phyloP scores from a whole-genome alignment of 2,797 vertebrate genomes.

The Sylvia borin region DNA sequence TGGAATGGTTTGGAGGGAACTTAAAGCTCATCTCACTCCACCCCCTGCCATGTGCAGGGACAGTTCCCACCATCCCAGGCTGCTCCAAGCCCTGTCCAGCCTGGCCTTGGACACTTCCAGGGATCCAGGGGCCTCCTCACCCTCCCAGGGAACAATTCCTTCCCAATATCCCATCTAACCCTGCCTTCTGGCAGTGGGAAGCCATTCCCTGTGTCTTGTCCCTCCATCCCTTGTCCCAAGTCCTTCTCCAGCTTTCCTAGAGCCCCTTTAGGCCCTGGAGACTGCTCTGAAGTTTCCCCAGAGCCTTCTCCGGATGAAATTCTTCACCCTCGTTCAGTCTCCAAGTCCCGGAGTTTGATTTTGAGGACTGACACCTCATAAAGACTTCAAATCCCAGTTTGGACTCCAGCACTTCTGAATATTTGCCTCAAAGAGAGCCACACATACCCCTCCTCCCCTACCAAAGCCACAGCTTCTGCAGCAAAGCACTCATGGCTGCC shows the following conservation, averaged over 20 bases:
- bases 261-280: background rate
- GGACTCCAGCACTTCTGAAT: background rate
- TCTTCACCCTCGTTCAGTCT: background rate
- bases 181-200: background rate
- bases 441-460: rapidly evolving
- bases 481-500: background rate
- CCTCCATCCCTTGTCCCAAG: background rate
- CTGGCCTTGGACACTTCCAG: background rate
- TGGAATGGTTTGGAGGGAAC: background rate
- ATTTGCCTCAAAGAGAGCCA: background rate
- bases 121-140: background rate
- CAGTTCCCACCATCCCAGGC: rapidly evolving
- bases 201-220: background rate
- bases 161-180: rapidly evolving
- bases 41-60: background rate
- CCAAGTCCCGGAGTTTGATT: background rate
- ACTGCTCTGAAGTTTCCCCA: background rate
- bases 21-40: background rate
- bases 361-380: background rate
- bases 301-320: background rate
- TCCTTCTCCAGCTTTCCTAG: background rate
- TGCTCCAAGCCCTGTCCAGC: rapidly evolving
- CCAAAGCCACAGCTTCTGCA: background rate
- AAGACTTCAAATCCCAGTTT: background rate
- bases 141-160: background rate